A percentile compares a stretch with the other conserved stretches of the same genome.
These are phyloP conservation scores for Agrotis segetum DNA, from an alignment of 2,888 invertebrate species.

Conservation along the genomic window DNA sequence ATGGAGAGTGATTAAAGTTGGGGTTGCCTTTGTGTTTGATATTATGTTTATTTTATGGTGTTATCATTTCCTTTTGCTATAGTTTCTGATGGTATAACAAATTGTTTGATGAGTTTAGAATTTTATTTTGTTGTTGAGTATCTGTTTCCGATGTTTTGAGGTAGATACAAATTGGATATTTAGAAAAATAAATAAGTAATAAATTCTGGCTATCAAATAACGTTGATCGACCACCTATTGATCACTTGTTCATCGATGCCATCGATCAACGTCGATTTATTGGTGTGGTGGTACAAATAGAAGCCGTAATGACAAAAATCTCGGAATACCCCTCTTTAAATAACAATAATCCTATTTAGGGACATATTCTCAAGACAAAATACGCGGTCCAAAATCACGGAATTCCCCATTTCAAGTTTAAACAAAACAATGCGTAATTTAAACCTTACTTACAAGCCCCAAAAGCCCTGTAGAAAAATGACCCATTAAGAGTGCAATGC, in stretches of 20 bases:
- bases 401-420: conserved; percentile 5
- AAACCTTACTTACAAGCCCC: conserved; percentile 11
- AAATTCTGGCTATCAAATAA: not conserved
- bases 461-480: conserved; percentile 65
- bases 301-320: not conserved
- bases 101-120: conserved; percentile 36
- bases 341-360: not conserved
- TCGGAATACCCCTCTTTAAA: not conserved
- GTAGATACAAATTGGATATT: not conserved
- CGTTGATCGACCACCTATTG: too few relatives aligned
- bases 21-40: conserved; percentile 57
- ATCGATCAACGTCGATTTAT: too few relatives aligned
- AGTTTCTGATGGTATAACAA: conserved; percentile 40
- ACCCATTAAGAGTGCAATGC: conserved; percentile 76
- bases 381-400: not conserved
- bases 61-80: conserved; percentile 58
- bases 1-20: conserved; percentile 61
- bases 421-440: conserved; percentile 29
- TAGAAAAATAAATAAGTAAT: not conserved
- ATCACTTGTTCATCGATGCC: too few relatives aligned
- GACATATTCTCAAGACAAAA: conserved; percentile 1
- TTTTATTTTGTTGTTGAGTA: conserved; percentile 21
- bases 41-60: conserved; percentile 62
- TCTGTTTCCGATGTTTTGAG: conserved; percentile 27
- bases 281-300: not conserved